Percentiles rank a stretch among this genome's conserved stretches.
Conservation (phyloP, 2,113 vertebrate genomes). For the Zingel zingel region DNA sequence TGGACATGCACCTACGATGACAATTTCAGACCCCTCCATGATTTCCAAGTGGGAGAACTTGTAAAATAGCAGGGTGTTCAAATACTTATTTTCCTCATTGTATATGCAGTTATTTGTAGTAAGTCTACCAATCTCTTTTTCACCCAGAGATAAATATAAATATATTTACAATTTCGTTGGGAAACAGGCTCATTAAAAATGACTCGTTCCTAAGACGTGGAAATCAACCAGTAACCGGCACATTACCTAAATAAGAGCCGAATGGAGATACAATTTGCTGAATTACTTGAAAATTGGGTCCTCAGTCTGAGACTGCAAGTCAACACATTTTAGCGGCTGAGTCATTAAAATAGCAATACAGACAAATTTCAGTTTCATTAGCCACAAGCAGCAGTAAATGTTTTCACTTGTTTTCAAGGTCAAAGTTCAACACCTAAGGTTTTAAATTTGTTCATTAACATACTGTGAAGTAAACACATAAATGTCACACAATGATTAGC, state of each 20-base stretch:
- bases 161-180: background rate
- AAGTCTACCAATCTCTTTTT: background rate
- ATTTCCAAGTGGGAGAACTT: too few species aligned
- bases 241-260: background rate
- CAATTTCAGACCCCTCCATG: too few species aligned
- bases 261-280: background rate
- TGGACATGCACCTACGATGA: too few species aligned
- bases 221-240: background rate
- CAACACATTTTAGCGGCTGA: background rate
- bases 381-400: background rate
- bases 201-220: background rate
- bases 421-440: background rate
- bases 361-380: background rate
- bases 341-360: background rate
- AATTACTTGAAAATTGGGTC: background rate
- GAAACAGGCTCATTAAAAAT: background rate
- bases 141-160: background rate
- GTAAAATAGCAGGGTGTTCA: too few species aligned
- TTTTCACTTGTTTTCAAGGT: slow-evolving; percentile 2
- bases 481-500: slow-evolving; percentile 40
- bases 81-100: too few species aligned
- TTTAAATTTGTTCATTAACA: slow-evolving; percentile 23
- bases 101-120: background rate
- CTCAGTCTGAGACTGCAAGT: background rate
- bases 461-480: slow-evolving; percentile 16